A percentile compares a stretch with the other conserved stretches of the same genome.
These are phyloP conservation scores for Xiphophorus maculatus DNA, from an alignment of 2,113 vertebrate genomes.

Conservation along the genomic window DNA sequence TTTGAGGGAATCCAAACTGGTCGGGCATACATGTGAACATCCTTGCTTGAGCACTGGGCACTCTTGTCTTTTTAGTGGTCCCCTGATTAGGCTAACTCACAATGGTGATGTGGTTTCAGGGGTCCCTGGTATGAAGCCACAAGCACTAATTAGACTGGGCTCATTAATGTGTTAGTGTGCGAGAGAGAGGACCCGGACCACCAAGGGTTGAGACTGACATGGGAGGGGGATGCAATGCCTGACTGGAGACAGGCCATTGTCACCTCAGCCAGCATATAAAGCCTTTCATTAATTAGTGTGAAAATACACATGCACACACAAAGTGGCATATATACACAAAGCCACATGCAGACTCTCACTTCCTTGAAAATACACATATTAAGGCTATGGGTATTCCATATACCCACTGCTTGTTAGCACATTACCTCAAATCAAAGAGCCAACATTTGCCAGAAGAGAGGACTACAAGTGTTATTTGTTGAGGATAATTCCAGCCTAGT, in stretches of 20 bases:
- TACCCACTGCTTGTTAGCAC: conserved; percentile 74
- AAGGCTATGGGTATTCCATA: conserved; percentile 63
- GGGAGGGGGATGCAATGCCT: conserved; percentile 28
- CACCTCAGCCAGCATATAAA: conserved; percentile 75
- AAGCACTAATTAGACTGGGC: conserved; percentile 67
- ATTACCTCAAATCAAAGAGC: conserved; percentile 77
- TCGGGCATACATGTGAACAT: conserved; percentile 59
- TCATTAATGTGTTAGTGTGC: conserved; percentile 67
- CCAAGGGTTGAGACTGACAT: conserved; percentile 39
- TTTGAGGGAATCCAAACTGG: conserved; percentile 48
- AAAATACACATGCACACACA: conserved; percentile 67
- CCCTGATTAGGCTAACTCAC: conserved; percentile 60
- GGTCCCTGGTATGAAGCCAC: conserved; percentile 45
- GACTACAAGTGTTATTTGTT: conserved; percentile 64
- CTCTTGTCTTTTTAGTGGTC: conserved; percentile 36
- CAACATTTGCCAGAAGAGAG: conserved; percentile 41
- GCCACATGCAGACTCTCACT: conserved; percentile 49
- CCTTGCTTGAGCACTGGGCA: conserved; percentile 38
- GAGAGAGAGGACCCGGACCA: conserved; percentile 46
- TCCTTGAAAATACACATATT: conserved; percentile 54
- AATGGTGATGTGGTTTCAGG: conserved; percentile 52
- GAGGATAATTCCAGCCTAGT: conserved; percentile 62
- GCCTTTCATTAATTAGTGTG: conserved; percentile 80
- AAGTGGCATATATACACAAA: conserved; percentile 37
- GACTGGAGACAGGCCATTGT: conserved; percentile 69